These are phyloP conservation scores for Cyanoderma ruficeps DNA, from an alignment of 2,113 vertebrate genomes.

Conservation along the genomic window DNA sequence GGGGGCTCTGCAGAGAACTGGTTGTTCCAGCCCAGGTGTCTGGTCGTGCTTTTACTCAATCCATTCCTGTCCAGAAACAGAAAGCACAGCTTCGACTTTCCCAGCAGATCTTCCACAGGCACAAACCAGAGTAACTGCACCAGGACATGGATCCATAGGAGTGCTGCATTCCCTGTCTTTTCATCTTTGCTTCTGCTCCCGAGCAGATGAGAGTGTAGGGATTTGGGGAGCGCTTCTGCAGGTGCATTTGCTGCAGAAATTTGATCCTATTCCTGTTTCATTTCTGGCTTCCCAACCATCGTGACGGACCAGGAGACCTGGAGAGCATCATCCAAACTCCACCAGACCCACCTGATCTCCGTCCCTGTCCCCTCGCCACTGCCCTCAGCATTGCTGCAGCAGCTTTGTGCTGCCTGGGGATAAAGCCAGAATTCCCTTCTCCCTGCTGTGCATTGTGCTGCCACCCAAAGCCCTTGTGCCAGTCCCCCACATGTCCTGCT, in stretches of 20 bases:
- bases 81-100: background rate
- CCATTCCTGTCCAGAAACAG: background rate
- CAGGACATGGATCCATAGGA: background rate
- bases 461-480: background rate
- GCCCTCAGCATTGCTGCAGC: background rate
- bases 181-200: background rate
- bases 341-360: no score
- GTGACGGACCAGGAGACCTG: rapidly evolving
- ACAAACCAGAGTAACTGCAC: background rate
- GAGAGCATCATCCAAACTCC: background rate
- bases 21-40: background rate
- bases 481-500: rapidly evolving
- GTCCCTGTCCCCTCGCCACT: background rate
- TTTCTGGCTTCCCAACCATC: background rate
- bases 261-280: background rate
- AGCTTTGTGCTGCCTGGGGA: background rate
- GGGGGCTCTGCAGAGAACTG: background rate
- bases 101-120: background rate
- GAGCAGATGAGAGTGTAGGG: rapidly evolving
- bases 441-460: background rate
- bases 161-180: background rate
- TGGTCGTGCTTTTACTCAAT: background rate
- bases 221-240: background rate
- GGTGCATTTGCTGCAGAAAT: background rate
- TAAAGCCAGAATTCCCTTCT: background rate